phyloP scores from a whole-genome alignment of 2,113 vertebrate species.

The Tor tambroides region DNA sequence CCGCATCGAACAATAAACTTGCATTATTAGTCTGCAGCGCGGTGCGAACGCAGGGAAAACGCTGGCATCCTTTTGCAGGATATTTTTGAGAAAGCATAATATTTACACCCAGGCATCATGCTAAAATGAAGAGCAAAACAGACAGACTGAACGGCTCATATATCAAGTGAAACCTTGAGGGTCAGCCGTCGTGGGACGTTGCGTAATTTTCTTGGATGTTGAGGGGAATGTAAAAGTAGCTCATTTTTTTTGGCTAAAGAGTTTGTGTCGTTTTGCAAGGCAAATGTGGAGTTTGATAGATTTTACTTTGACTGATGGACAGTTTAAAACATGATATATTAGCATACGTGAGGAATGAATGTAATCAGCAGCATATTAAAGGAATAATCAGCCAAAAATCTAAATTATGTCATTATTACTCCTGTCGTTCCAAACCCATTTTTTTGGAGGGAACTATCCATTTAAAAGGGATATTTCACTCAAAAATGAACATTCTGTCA shows the following conservation, averaged over 20 bases:
- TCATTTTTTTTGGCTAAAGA: neutral
- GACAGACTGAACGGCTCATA: slow-evolving; percentile 20
- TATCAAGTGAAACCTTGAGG: slow-evolving; percentile 31
- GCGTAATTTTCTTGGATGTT: slow-evolving; percentile 6
- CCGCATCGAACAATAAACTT: slow-evolving; percentile 47
- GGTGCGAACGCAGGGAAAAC: slow-evolving; percentile 22
- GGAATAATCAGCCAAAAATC: neutral
- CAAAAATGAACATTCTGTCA: neutral
- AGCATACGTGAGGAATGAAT: neutral
- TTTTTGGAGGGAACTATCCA: neutral
- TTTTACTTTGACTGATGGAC: neutral
- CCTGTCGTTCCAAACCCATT: neutral
- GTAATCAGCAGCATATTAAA: neutral
- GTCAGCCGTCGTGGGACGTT: neutral
- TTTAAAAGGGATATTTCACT: neutral
- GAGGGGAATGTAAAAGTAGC: slow-evolving; percentile 10
- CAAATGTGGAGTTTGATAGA: neutral
- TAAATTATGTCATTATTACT: neutral
- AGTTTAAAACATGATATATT: neutral
- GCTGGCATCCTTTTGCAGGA: slow-evolving; percentile 17
- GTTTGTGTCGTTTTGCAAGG: slow-evolving; percentile 1
- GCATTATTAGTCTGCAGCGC: slow-evolving; percentile 48
- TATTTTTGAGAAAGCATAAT: slow-evolving; percentile 27
- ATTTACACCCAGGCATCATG: neutral
- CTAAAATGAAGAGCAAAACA: slow-evolving; percentile 24